Evolutionary conservation across 1,140 invertebrate genomes (phyloP).

Genomic region (Drosophila cardini): DNA sequence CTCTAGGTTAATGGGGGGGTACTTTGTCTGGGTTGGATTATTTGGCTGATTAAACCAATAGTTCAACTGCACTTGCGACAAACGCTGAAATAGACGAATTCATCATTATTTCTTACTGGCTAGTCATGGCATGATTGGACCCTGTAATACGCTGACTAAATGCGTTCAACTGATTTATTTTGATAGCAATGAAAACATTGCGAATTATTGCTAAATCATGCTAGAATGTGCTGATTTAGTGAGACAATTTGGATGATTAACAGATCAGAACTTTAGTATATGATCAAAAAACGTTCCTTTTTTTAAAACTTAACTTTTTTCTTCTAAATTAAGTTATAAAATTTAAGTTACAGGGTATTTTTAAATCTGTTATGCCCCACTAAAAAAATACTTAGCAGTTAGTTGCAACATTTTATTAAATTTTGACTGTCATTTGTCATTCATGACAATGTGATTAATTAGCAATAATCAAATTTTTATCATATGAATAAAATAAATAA

Average conservation of each 20-base stretch:
- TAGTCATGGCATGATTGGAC: slow-evolving; percentile 9
- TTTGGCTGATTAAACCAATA: background rate
- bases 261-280: background rate
- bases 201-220: background rate
- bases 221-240: background rate
- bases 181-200: background rate
- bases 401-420: slow-evolving; percentile 1
- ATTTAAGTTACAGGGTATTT: background rate
- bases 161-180: background rate
- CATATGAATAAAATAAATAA: too few relatives aligned
- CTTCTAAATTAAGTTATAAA: too few relatives aligned
- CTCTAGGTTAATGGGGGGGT: background rate
- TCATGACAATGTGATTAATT: too few relatives aligned
- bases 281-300: background rate
- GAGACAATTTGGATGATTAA: background rate
- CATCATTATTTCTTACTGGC: background rate
- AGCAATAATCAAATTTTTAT: too few relatives aligned
- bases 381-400: background rate
- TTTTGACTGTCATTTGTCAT: background rate
- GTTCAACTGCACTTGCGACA: slow-evolving; percentile 8
- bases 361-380: background rate
- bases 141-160: background rate
- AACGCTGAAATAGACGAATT: slow-evolving; percentile 39
- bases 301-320: too few relatives aligned
- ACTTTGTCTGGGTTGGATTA: background rate